phyloP scores from a whole-genome alignment of 2,888 invertebrate genomes.

The Lithophane leautieri region DNA sequence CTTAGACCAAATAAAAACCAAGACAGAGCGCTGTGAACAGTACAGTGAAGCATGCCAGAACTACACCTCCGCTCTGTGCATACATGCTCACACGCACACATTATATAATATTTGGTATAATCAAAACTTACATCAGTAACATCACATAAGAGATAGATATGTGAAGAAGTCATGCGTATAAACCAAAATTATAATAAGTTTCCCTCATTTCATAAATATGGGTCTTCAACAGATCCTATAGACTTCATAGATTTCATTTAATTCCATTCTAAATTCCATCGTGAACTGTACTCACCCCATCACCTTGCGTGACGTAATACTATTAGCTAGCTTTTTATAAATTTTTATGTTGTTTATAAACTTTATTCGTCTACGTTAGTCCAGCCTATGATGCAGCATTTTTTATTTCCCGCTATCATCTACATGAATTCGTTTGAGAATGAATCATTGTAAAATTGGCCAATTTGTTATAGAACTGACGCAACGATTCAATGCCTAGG shows the following conservation, averaged over 20 bases:
- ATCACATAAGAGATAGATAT: background rate
- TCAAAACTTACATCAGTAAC: background rate
- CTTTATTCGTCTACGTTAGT: constrained; percentile 13
- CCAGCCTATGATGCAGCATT: constrained; percentile 25
- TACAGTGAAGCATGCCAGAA: too few species aligned
- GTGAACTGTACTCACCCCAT: background rate
- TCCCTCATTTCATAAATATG: background rate
- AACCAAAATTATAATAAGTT: background rate
- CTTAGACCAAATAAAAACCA: too few species aligned
- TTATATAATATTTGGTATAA: background rate
- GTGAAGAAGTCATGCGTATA: background rate
- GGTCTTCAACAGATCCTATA: background rate
- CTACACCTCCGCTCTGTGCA: too few species aligned
- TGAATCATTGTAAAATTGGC: constrained; percentile 42
- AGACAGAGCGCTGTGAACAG: too few species aligned
- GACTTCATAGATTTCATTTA: background rate
- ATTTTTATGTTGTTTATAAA: constrained; percentile 44
- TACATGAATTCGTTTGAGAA: constrained; percentile 13
- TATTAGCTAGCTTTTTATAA: constrained; percentile 38
- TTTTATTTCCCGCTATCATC: constrained; percentile 24
- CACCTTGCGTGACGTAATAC: constrained; percentile 40
- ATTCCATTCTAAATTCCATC: background rate
- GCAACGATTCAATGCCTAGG: background rate
- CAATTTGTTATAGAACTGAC: constrained; percentile 36
- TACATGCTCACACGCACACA: too few species aligned